Evolutionary conservation across 2,113 vertebrate genomes (phyloP).

Genomic region (Protobothrops flavoviridis): DNA sequence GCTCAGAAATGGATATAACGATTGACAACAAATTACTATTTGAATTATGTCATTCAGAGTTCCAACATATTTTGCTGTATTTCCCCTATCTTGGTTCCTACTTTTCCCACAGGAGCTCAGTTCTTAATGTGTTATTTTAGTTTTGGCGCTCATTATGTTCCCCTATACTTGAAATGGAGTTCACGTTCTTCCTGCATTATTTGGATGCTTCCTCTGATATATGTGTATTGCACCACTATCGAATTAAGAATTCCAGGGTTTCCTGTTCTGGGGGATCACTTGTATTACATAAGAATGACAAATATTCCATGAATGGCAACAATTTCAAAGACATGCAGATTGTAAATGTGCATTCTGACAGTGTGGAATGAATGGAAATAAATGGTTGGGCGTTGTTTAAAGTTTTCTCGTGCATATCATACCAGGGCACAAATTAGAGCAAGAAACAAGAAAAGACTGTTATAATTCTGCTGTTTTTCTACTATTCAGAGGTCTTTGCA

Average conservation of each 20-base stretch:
- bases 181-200: neutral
- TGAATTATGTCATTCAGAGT: neutral
- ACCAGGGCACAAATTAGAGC: neutral
- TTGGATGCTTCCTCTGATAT: neutral
- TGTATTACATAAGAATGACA: neutral
- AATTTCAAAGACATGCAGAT: neutral
- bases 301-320: neutral
- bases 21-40: neutral
- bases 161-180: neutral
- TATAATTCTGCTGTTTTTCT: neutral
- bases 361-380: neutral
- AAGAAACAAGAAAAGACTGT: neutral
- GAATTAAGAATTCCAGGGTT: neutral
- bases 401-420: neutral
- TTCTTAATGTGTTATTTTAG: neutral
- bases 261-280: neutral
- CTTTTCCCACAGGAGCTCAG: neutral
- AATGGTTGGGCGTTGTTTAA: neutral
- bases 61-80: neutral
- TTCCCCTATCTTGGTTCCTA: neutral
- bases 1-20: neutral
- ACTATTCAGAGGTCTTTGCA: neutral
- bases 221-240: neutral
- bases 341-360: neutral
- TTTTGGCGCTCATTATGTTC: neutral